Percentiles rank a stretch among this genome's conserved stretches.
Conservation (phyloP, 2,113 vertebrate species). For the Phocoena sinus region DNA sequence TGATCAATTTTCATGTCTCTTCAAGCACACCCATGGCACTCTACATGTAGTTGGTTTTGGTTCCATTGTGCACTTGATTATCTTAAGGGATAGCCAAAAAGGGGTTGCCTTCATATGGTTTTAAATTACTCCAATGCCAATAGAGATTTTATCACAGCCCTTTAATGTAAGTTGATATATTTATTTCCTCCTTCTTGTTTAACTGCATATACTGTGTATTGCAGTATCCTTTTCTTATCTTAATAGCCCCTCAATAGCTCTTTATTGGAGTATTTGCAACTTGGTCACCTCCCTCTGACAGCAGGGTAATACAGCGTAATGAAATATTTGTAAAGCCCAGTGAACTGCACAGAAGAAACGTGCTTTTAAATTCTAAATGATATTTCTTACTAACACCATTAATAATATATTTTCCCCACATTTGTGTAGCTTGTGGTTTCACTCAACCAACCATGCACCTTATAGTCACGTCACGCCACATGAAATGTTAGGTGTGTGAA, state of each 20-base stretch:
- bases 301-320: background rate
- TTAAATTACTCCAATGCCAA: background rate
- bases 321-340: slow-evolving; percentile 44
- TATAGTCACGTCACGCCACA: background rate
- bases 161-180: slow-evolving; percentile 4
- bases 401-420: background rate
- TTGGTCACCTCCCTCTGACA: background rate
- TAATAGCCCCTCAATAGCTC: background rate
- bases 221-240: background rate
- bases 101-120: background rate
- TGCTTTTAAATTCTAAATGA: slow-evolving; percentile 14
- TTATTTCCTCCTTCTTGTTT: slow-evolving; percentile 30
- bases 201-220: background rate
- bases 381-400: background rate
- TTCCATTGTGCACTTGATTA: background rate
- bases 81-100: background rate
- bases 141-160: background rate
- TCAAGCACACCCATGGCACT: background rate
- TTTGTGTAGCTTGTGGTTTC: background rate
- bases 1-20: background rate
- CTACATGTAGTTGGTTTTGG: background rate
- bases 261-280: slow-evolving; percentile 20
- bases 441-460: background rate
- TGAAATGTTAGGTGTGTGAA: background rate
- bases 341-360: background rate